A percentile compares a stretch with the other conserved stretches of the same genome.
Conservation (phyloP, 2,888 invertebrate genomes). For the Andrena hattorfiana region DNA sequence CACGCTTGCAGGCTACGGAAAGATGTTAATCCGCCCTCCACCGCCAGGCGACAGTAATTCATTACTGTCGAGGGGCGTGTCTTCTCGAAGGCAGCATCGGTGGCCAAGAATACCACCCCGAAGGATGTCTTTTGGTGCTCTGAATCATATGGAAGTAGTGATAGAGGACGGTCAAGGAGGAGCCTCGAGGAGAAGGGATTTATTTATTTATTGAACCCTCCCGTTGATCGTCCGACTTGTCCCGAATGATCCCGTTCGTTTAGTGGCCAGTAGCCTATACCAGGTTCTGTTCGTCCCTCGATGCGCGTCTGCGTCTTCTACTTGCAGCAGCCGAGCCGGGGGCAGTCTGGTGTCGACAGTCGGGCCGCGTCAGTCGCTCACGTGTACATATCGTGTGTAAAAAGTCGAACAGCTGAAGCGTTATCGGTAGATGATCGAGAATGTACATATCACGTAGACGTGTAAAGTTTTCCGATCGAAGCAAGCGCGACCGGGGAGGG, state of each 20-base stretch:
- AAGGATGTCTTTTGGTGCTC: conserved; percentile 42
- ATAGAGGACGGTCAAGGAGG: not conserved
- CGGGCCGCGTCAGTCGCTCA: conserved; percentile 20
- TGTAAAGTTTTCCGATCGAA: conserved; percentile 33
- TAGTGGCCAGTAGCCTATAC: not conserved
- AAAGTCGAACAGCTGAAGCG: conserved; percentile 39
- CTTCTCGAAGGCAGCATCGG: not conserved
- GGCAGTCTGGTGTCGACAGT: not conserved
- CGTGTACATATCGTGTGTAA: conserved; percentile 67
- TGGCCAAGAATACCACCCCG: not conserved
- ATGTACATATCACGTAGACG: conserved; percentile 57
- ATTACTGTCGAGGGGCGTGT: not conserved
- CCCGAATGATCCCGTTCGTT: not conserved
- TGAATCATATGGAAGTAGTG: conserved; percentile 17
- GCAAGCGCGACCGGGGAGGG: conserved; percentile 24
- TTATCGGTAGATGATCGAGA: conserved; percentile 36
- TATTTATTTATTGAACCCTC: conserved; percentile 25
- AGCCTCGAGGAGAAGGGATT: not conserved
- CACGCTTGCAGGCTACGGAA: conserved; percentile 56
- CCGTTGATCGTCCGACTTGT: not conserved
- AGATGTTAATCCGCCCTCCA: conserved; percentile 32
- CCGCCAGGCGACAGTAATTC: not conserved
- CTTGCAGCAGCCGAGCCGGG: not conserved
- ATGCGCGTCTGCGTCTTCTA: not conserved
- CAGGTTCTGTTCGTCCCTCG: not conserved